Conservation (phyloP, 2,888 invertebrate species). For the Acanthacorydalis orientalis region DNA sequence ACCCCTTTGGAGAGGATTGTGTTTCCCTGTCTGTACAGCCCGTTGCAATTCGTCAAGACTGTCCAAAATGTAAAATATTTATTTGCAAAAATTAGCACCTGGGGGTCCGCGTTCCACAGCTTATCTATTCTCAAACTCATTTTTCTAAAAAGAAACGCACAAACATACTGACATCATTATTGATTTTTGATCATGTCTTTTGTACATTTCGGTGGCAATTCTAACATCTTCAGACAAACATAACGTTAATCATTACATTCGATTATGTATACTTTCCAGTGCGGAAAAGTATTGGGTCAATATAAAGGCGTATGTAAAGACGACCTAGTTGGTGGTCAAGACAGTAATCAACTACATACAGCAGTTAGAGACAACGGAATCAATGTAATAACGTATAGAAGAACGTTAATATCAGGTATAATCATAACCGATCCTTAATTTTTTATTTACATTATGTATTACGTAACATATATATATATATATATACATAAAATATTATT, state of each 20-base stretch:
- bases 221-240: too few relatives aligned
- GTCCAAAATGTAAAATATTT: too few relatives aligned
- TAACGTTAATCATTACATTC: neutral
- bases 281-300: conserved; percentile 70
- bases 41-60: too few relatives aligned
- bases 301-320: conserved; percentile 80
- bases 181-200: too few relatives aligned
- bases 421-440: neutral
- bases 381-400: conserved; percentile 60
- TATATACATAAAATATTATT: neutral
- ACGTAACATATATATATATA: neutral
- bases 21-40: too few relatives aligned
- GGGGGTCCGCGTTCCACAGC: too few relatives aligned
- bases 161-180: too few relatives aligned
- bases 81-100: too few relatives aligned
- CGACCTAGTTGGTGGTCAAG: conserved; percentile 60
- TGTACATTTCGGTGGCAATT: too few relatives aligned
- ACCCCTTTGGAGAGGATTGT: too few relatives aligned
- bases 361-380: conserved; percentile 57
- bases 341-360: conserved; percentile 66
- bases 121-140: too few relatives aligned
- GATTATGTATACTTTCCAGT: conserved; percentile 32
- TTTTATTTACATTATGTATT: neutral
- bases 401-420: conserved; percentile 57
- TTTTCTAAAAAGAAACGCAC: too few relatives aligned